Conservation (phyloP, 2,888 invertebrate genomes). For the Agrochola lota region DNA sequence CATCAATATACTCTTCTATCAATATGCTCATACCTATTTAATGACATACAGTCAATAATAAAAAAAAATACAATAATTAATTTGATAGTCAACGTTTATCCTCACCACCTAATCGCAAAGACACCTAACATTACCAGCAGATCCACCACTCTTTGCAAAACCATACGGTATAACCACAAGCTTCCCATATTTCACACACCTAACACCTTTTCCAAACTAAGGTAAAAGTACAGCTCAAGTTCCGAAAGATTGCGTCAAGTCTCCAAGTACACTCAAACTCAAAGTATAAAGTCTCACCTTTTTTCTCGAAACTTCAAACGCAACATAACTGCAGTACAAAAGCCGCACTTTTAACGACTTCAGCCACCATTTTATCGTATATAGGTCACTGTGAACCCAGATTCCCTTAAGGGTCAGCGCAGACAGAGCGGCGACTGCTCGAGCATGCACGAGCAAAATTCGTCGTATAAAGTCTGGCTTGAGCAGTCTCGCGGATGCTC, state of each 20-base stretch:
- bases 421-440: background rate
- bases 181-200: background rate
- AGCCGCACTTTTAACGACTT: conserved; percentile 58
- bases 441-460: background rate
- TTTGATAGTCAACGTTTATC: background rate
- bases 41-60: no score
- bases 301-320: conserved; percentile 56
- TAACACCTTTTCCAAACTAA: conserved; percentile 6
- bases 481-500: background rate
- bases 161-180: background rate
- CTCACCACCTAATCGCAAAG: background rate
- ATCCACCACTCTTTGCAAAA: background rate
- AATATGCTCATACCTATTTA: no score
- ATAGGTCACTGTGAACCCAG: conserved; percentile 58
- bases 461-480: background rate
- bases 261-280: conserved; percentile 32
- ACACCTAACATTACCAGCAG: no score
- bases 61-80: no score
- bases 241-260: conserved; percentile 45
- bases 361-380: conserved; percentile 56
- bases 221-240: background rate
- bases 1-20: no score
- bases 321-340: conserved; percentile 50
- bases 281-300: conserved; percentile 28
- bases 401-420: conserved; percentile 24